phyloP scores from a whole-genome alignment of 2,888 invertebrate genomes.

The Papilio gigon region DNA sequence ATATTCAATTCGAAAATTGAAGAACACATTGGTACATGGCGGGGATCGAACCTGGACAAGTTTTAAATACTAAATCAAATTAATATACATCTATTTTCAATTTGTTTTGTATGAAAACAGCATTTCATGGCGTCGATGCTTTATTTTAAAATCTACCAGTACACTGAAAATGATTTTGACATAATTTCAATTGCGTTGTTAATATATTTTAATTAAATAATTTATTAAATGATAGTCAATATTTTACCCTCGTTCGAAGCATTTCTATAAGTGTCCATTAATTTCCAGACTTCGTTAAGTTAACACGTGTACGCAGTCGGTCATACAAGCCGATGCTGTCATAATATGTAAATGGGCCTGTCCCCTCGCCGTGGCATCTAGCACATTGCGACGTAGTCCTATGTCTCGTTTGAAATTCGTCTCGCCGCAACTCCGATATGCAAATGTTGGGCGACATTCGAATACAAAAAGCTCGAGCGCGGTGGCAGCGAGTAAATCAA shows the following conservation, averaged over 20 bases:
- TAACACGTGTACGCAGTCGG: constrained; percentile 34
- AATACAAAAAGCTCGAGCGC: constrained; percentile 81
- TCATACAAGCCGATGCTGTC: constrained; percentile 37
- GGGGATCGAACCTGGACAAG: too few species aligned
- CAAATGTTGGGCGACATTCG: constrained; percentile 79
- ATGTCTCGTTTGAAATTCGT: constrained; percentile 75
- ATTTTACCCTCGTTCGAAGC: background rate
- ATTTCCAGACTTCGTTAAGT: constrained; percentile 24
- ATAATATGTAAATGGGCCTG: constrained; percentile 40
- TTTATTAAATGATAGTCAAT: background rate
- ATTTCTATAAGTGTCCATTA: constrained; percentile 19
- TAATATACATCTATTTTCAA: too few species aligned
- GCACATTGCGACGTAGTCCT: constrained; percentile 40
- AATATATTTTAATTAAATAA: background rate
- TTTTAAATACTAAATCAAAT: background rate
- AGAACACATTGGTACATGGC: too few species aligned
- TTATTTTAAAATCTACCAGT: too few species aligned
- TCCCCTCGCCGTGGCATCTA: constrained; percentile 37
- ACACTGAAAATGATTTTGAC: too few species aligned
- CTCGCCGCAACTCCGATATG: constrained; percentile 74
- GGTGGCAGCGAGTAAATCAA: constrained; percentile 83
- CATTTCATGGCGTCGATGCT: too few species aligned
- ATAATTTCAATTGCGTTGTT: too few species aligned
- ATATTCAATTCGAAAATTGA: too few species aligned
- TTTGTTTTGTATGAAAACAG: too few species aligned